Percentiles rank a stretch among this genome's conserved stretches.
phyloP scores from a whole-genome alignment of 1,140 invertebrate species.

The Neodiprion pinetum region DNA sequence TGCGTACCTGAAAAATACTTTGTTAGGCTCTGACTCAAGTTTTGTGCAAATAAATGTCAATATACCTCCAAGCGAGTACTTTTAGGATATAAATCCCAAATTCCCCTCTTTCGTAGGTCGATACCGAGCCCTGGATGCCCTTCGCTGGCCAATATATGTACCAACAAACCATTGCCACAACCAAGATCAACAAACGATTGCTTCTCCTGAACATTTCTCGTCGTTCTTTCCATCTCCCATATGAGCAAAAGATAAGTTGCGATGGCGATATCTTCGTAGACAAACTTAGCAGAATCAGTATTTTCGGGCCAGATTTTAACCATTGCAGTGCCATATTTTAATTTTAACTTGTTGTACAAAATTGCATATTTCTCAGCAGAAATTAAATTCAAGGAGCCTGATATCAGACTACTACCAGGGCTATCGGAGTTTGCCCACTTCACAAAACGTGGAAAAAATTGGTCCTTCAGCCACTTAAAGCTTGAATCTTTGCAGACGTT shows the following conservation, averaged over 20 bases:
- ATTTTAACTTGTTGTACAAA: constrained; percentile 79
- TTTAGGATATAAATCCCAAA: constrained; percentile 84
- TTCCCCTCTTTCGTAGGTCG: constrained; percentile 87
- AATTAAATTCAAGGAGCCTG: constrained; percentile 73
- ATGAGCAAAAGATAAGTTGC: constrained; percentile 88
- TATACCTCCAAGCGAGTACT: constrained; percentile 55
- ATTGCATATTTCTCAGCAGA: constrained; percentile 73
- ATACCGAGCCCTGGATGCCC: constrained; percentile 87
- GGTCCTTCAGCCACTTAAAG: constrained; percentile 63
- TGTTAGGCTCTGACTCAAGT: not conserved
- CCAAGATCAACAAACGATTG: constrained; percentile 92
- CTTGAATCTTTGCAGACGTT: constrained; percentile 46
- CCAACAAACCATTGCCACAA: constrained; percentile 96
- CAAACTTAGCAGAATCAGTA: constrained; percentile 94
- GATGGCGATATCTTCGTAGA: constrained; percentile 96
- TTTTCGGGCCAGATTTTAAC: constrained; percentile 84
- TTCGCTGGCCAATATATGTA: constrained; percentile 86
- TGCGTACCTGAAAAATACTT: constrained; percentile 60
- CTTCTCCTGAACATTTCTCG: constrained; percentile 49
- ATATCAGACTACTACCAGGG: constrained; percentile 40
- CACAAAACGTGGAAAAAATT: constrained; percentile 69
- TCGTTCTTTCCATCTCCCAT: constrained; percentile 69
- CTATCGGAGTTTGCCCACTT: constrained; percentile 68
- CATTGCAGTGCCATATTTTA: constrained; percentile 79
- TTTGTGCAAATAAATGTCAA: constrained; percentile 20